These are phyloP conservation scores for Candidula unifasciata DNA, from an alignment of 2,888 invertebrate species.

Conservation along the genomic window DNA sequence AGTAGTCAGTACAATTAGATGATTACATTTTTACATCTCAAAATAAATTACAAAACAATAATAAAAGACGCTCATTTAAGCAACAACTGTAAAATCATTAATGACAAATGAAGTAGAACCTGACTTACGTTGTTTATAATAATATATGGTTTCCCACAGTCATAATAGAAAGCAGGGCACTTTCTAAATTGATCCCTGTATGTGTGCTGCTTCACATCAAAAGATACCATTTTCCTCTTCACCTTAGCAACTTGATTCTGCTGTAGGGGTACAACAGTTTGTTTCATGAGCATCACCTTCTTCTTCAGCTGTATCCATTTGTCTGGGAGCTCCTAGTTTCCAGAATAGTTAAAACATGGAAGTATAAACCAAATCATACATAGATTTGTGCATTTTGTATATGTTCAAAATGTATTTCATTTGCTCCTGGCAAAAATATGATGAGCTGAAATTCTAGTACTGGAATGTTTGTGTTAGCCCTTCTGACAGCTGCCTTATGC, in stretches of 20 bases:
- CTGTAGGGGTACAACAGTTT: conserved; percentile 95
- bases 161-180: conserved; percentile 76
- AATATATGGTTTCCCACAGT: conserved; percentile 75
- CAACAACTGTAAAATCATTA: background rate
- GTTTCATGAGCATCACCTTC: conserved; percentile 91
- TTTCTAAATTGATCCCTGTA: conserved; percentile 92
- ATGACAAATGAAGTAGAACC: background rate
- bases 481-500: too few relatives aligned
- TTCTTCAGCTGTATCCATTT: conserved; percentile 97
- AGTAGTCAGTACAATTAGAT: too few relatives aligned
- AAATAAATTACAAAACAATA: too few relatives aligned
- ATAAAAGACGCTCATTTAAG: too few relatives aligned
- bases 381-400: too few relatives aligned
- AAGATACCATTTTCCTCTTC: conserved; percentile 89
- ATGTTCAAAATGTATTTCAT: too few relatives aligned
- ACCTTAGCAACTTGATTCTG: conserved; percentile 95
- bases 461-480: too few relatives aligned
- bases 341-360: too few relatives aligned
- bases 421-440: too few relatives aligned
- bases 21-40: too few relatives aligned
- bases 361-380: too few relatives aligned
- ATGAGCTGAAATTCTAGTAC: too few relatives aligned
- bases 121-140: conserved; percentile 73
- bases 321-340: conserved; percentile 90
- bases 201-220: conserved; percentile 88